These are phyloP conservation scores for Drosophila quasianomalipes DNA, from an alignment of 2,888 invertebrate species.

Conservation along the genomic window DNA sequence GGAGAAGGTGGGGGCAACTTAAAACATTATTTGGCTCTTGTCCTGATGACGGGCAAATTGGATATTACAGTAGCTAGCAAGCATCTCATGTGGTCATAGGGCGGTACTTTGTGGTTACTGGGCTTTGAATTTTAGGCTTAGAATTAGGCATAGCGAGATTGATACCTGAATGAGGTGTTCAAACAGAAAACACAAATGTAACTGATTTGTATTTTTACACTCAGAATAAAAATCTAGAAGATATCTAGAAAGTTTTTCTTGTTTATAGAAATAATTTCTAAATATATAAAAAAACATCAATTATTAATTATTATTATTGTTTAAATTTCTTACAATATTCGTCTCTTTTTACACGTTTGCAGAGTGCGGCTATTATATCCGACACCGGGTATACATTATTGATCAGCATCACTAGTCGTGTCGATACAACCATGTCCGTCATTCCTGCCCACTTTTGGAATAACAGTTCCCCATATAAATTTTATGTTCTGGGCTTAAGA, in stretches of 20 bases:
- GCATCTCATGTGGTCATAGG: neutral
- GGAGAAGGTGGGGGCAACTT: neutral
- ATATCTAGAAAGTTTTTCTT: neutral
- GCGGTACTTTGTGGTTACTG: neutral
- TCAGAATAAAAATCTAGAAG: neutral
- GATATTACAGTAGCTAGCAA: neutral
- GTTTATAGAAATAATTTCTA: neutral
- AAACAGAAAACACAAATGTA: neutral
- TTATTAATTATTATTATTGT: too few relatives aligned
- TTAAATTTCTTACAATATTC: too few relatives aligned
- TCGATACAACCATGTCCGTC: neutral
- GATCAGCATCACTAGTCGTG: too few relatives aligned
- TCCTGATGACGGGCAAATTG: slow-evolving; percentile 2
- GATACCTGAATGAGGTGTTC: slow-evolving; percentile 4
- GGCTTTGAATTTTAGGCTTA: neutral
- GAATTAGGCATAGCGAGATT: neutral
- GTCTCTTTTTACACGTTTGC: neutral
- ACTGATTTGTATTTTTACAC: slow-evolving; percentile 1
- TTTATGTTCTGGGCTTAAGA: too few relatives aligned
- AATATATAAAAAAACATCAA: neutral
- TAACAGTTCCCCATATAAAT: neutral
- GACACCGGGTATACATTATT: too few relatives aligned
- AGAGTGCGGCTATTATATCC: too few relatives aligned
- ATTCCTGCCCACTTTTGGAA: neutral
- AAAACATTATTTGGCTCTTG: slow-evolving; percentile 4